Conservation (phyloP, 2,113 vertebrate species). For the Petroica traversi region DNA sequence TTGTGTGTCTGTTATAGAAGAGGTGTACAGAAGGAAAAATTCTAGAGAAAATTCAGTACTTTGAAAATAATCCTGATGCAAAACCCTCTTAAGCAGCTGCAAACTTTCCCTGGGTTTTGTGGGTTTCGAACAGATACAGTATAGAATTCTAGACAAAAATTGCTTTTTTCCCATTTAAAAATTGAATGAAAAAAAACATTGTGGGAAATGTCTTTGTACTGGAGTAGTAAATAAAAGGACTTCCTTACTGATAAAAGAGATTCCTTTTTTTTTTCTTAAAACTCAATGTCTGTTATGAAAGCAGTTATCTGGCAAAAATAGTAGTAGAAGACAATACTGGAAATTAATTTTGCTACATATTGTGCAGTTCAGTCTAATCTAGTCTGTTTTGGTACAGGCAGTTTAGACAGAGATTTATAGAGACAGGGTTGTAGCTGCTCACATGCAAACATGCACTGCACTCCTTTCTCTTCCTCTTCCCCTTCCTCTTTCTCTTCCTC, state of each 20-base stretch:
- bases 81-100: background rate
- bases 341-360: background rate
- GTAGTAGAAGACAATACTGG: background rate
- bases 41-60: background rate
- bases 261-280: background rate
- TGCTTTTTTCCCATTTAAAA: background rate
- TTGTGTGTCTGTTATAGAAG: background rate
- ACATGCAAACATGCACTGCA: rapidly evolving
- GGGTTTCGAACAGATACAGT: background rate
- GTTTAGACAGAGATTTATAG: background rate
- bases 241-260: background rate
- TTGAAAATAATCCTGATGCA: background rate
- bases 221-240: background rate
- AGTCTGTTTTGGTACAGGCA: background rate
- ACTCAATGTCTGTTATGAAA: background rate
- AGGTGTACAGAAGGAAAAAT: background rate
- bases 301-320: background rate
- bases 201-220: background rate
- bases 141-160: background rate
- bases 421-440: background rate
- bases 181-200: background rate
- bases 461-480: background rate
- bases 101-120: background rate
- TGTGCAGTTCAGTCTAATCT: background rate
- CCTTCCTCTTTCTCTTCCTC: background rate